A percentile compares a stretch with the other conserved stretches of the same genome.
These are phyloP conservation scores for Drosophila tristis DNA, from an alignment of 1,140 invertebrate genomes.

Conservation along the genomic window DNA sequence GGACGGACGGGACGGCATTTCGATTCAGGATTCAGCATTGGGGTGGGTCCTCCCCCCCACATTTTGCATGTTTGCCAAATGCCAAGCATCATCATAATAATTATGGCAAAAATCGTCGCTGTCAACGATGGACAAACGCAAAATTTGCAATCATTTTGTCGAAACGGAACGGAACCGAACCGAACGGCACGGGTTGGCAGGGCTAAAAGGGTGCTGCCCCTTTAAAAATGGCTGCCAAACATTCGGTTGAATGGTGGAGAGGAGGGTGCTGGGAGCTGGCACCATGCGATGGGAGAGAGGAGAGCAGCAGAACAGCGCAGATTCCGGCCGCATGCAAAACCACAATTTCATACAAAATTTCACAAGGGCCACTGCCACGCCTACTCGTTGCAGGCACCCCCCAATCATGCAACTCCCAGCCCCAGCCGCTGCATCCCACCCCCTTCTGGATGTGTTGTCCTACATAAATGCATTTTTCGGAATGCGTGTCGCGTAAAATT, in stretches of 20 bases:
- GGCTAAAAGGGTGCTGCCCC: conserved; percentile 39
- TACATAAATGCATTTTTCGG: conserved; percentile 71
- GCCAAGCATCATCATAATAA: conserved; percentile 82
- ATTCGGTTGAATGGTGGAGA: too few relatives aligned
- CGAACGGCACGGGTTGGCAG: neutral
- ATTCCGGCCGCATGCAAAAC: conserved; percentile 49
- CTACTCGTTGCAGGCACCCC: neutral
- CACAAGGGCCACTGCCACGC: conserved; percentile 29
- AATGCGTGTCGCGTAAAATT: conserved; percentile 73
- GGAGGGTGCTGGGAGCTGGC: neutral
- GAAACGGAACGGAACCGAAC: neutral
- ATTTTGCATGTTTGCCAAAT: conserved; percentile 73
- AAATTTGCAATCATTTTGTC: conserved; percentile 56
- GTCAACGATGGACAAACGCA: conserved; percentile 50
- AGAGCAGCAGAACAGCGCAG: neutral
- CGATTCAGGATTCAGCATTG: neutral
- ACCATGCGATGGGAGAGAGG: conserved; percentile 17
- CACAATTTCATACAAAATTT: conserved; percentile 75
- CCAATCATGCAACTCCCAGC: neutral
- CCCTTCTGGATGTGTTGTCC: conserved; percentile 22
- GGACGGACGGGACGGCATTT: conserved; percentile 23
- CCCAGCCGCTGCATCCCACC: conserved; percentile 1
- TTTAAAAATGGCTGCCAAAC: conserved; percentile 62
- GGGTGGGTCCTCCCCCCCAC: conserved; percentile 2
- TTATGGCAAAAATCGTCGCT: conserved; percentile 77